These are phyloP conservation scores for Brachionus rotundiformis DNA, from an alignment of 1,140 invertebrate genomes.

Conservation along the genomic window DNA sequence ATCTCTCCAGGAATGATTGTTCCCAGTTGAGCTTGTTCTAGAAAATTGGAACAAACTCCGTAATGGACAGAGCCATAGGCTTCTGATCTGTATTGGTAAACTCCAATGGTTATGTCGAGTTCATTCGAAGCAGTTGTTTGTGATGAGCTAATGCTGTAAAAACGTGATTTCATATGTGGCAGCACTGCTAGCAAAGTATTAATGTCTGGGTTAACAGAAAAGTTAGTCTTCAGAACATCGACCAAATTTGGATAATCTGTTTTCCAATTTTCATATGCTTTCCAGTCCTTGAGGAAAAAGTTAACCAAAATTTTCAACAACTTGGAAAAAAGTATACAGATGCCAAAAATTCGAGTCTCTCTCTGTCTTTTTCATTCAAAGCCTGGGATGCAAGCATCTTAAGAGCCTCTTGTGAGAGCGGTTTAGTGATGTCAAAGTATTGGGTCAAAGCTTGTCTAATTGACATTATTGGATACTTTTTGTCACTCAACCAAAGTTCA, in stretches of 20 bases:
- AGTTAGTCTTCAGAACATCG: constrained; percentile 89
- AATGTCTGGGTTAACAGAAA: constrained; percentile 81
- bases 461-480: constrained; percentile 77
- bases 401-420: constrained; percentile 81
- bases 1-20: constrained; percentile 68
- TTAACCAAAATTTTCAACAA: neutral
- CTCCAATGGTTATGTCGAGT: constrained; percentile 85
- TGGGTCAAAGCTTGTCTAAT: constrained; percentile 76
- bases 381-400: constrained; percentile 79
- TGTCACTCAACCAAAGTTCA: constrained; percentile 81
- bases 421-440: constrained; percentile 88
- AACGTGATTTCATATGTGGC: constrained; percentile 82
- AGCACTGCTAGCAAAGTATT: constrained; percentile 80
- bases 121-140: constrained; percentile 70
- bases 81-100: constrained; percentile 82
- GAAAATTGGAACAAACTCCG: constrained; percentile 89
- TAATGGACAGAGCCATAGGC: constrained; percentile 72
- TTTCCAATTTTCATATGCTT: constrained; percentile 82
- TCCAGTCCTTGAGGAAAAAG: constrained; percentile 13
- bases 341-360: constrained; percentile 72
- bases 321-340: neutral
- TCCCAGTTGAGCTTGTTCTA: constrained; percentile 66
- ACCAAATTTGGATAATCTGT: constrained; percentile 88
- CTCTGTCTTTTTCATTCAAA: constrained; percentile 73
- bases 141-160: constrained; percentile 91